phyloP scores from a whole-genome alignment of 2,888 invertebrate genomes.

The Coelinius sp. region DNA sequence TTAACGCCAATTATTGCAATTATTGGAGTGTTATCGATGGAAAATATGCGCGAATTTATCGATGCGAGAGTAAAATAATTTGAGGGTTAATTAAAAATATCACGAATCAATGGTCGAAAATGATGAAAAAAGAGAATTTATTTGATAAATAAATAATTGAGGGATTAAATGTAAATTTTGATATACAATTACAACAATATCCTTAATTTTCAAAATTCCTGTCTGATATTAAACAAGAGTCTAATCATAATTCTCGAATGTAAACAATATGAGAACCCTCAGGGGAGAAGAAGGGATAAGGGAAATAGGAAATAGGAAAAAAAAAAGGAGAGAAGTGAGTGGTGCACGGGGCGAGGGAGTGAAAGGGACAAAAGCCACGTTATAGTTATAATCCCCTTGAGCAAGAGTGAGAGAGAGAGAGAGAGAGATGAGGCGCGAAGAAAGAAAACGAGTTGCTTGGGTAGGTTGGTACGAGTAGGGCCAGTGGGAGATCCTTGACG shows the following conservation, averaged over 20 bases:
- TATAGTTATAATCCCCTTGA: slow-evolving; percentile 2
- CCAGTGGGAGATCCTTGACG: slow-evolving; percentile 27
- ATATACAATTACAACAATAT: slow-evolving; percentile 1
- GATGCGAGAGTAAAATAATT: not conserved
- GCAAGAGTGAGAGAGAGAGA: not conserved
- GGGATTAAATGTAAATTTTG: not conserved
- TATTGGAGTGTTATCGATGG: not conserved
- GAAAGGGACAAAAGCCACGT: slow-evolving; percentile 22
- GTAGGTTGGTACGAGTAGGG: slow-evolving; percentile 21
- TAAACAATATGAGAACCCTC: slow-evolving; percentile 29
- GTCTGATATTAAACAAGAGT: not conserved
- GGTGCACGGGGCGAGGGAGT: slow-evolving; percentile 20
- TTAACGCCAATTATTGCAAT: not conserved
- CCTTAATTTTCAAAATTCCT: not conserved
- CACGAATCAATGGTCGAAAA: not conserved
- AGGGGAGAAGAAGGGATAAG: slow-evolving; percentile 16
- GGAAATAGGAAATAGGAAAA: not conserved
- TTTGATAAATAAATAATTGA: not conserved
- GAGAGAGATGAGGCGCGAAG: slow-evolving; percentile 25
- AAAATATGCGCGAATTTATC: not conserved
- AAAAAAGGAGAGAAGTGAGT: not conserved
- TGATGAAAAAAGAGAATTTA: not conserved
- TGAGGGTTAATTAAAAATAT: not conserved
- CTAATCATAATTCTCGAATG: slow-evolving; percentile 11
- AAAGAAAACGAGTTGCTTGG: slow-evolving; percentile 24